A percentile compares a stretch with the other conserved stretches of the same genome.
These are phyloP conservation scores for Acromyrmex echinatior DNA, from an alignment of 1,140 invertebrate genomes.

Conservation along the genomic window DNA sequence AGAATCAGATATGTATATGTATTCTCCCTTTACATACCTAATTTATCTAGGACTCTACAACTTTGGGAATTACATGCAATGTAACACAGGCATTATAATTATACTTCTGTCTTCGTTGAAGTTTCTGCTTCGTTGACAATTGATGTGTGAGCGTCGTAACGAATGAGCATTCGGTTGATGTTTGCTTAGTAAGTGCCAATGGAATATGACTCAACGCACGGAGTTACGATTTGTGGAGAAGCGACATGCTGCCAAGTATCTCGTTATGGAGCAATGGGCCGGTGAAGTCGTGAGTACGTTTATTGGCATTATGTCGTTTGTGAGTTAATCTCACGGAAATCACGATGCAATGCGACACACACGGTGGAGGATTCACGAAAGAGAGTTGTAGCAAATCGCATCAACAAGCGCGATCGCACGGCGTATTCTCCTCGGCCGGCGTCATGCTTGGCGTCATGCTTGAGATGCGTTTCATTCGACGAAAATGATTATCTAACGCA, in stretches of 20 bases:
- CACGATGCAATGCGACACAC: neutral
- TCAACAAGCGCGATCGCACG: neutral
- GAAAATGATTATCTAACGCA: neutral
- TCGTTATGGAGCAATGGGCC: neutral
- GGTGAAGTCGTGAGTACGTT: neutral
- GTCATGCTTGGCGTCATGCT: conserved; percentile 22
- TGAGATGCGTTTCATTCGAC: neutral
- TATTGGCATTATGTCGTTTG: conserved; percentile 20
- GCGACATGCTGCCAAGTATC: neutral
- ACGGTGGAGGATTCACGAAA: neutral
- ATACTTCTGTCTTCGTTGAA: neutral
- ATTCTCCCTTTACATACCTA: neutral
- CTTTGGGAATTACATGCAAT: neutral
- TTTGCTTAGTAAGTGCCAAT: neutral
- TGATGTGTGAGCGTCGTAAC: conserved; percentile 15
- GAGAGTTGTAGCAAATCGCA: neutral
- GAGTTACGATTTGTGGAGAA: conserved; percentile 3
- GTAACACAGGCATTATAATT: neutral
- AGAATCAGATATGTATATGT: neutral
- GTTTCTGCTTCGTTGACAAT: conserved; percentile 22
- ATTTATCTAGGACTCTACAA: neutral
- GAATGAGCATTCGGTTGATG: conserved; percentile 9
- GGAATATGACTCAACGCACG: neutral
- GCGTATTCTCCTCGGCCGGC: neutral
- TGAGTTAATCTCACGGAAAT: neutral